phyloP scores from a whole-genome alignment of 2,888 invertebrate genomes.

The Papilio demoleus region DNA sequence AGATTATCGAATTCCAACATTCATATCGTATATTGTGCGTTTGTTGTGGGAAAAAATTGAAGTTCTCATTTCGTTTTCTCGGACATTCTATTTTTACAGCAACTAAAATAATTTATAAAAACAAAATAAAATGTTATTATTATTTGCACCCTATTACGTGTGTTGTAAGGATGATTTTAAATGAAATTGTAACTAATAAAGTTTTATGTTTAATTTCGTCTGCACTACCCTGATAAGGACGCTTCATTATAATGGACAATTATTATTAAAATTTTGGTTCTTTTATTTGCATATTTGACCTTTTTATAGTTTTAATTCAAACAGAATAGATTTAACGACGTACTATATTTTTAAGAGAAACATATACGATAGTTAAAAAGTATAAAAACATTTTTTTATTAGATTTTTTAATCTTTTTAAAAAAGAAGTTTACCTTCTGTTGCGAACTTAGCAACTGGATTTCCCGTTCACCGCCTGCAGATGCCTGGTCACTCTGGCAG shows the following conservation, averaged over 20 bases:
- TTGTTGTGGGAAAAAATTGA: background rate
- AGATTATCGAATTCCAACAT: too few relatives aligned
- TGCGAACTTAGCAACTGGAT: too few relatives aligned
- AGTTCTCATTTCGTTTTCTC: background rate
- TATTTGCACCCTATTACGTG: background rate
- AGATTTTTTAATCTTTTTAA: too few relatives aligned
- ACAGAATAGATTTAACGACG: background rate
- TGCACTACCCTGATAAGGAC: constrained; percentile 26
- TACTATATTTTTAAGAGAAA: background rate
- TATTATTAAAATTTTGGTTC: constrained; percentile 17
- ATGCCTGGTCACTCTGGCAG: too few relatives aligned
- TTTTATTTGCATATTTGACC: constrained; percentile 2
- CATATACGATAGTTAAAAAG: background rate
- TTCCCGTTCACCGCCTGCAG: too few relatives aligned
- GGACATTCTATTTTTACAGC: background rate
- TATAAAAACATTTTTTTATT: background rate
- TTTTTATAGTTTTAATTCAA: background rate
- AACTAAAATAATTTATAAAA: background rate
- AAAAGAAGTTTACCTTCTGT: too few relatives aligned
- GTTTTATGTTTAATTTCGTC: constrained; percentile 28
- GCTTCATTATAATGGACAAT: constrained; percentile 7
- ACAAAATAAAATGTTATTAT: constrained; percentile 4
- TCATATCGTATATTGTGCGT: too few relatives aligned
- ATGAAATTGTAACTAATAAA: constrained; percentile 22
- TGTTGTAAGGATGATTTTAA: constrained; percentile 7